Evolutionary conservation across 2,113 vertebrate genomes (phyloP), one percentile per base, ranked within the genome.

Genomic region (Thryonomys swinderianus): DNA sequence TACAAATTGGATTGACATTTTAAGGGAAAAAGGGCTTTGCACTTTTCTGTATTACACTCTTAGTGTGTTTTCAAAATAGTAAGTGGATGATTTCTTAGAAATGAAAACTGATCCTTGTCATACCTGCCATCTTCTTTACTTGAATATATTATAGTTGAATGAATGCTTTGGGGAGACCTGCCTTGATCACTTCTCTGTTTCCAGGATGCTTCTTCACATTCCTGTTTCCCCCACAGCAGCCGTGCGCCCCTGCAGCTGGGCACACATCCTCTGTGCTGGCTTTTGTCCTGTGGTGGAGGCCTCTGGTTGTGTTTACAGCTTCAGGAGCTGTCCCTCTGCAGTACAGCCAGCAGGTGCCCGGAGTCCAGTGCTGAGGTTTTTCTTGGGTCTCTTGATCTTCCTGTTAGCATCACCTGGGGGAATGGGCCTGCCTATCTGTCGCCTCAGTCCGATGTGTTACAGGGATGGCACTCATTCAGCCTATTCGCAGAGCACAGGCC

Each of bases 351-450:
- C 23, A 0, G 85, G 57, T 71, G 25, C 42, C 86, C 85, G 48
- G 62, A 23, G 61, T 25, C 51, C n/a, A 32, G 27, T 14, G n/a
- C 34, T 71, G 84, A 84, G 23, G 27, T 85, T 86, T n/a, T 48
- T 17, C 74, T 94, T 37, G 67, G 91, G 88, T 78, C 85, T 95
- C 45, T 64, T 55, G 13, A 37, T 90, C 90, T 92, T 96, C 95
- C 92, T 91, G 83, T 96, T 95, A 32, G 57, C 86, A 73, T 86
- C 42, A 85, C 93, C 86, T 79, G 83, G 87, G 79, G 81, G 81
- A 32, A 93, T 66, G 66, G 40, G 25, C 45, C 27, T 42, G 51
- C 57, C 27, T 17, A 48, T 48, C 34, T 76, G 2, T 88, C 76
- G 67, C n/a, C 51, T 71, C 45, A 62, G 51, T 53, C 37, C 18